phyloP scores from a whole-genome alignment of 2,888 invertebrate species.

The Phalangium opilio region DNA sequence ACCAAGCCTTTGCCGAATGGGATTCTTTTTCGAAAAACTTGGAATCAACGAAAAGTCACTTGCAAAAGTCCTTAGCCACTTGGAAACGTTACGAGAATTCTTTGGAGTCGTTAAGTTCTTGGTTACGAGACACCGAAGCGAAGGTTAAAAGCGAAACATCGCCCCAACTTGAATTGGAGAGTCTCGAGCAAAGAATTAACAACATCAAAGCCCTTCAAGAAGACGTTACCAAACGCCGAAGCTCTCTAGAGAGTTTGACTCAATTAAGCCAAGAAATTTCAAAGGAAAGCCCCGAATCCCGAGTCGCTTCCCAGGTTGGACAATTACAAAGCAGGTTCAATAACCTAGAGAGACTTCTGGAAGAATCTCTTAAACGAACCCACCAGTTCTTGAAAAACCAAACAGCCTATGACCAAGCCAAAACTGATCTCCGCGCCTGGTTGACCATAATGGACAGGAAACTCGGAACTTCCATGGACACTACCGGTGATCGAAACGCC shows the following conservation, averaged over 20 bases:
- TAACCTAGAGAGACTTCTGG: neutral
- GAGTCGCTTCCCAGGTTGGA: conserved; percentile 13
- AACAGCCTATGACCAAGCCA: conserved; percentile 11
- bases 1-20: conserved; percentile 12
- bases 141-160: conserved; percentile 16
- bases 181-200: conserved; percentile 10
- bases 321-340: conserved; percentile 5
- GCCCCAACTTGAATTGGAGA: conserved; percentile 13
- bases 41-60: conserved; percentile 5
- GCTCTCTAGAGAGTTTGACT: conserved; percentile 7
- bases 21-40: conserved; percentile 8
- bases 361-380: conserved; percentile 4
- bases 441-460: conserved; percentile 11
- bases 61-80: conserved; percentile 7
- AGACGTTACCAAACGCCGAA: conserved; percentile 8
- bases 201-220: conserved; percentile 8
- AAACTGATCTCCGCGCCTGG: conserved; percentile 9
- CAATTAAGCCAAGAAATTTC: conserved; percentile 13
- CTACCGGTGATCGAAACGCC: conserved; percentile 10
- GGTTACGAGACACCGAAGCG: conserved; percentile 16
- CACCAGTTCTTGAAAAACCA: conserved; percentile 11
- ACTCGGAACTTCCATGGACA: conserved; percentile 10
- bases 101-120: conserved; percentile 11
- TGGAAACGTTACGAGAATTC: conserved; percentile 14
- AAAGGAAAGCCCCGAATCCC: conserved; percentile 14